These are phyloP conservation scores for Athalia cordata DNA, from an alignment of 2,888 invertebrate species.

Conservation along the genomic window DNA sequence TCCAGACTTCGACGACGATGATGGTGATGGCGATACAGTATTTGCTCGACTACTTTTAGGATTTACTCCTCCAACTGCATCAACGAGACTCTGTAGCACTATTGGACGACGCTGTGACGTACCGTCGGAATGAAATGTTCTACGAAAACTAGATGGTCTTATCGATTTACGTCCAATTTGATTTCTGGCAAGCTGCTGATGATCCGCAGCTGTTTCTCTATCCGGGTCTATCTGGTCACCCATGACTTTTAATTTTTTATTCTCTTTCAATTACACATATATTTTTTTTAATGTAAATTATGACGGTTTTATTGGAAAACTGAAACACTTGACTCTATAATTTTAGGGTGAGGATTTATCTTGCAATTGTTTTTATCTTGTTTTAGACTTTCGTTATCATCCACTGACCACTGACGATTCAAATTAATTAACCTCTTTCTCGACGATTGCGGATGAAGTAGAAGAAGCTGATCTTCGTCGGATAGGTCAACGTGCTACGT, in stretches of 20 bases:
- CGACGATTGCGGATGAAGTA: too few species aligned
- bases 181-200: slow-evolving; percentile 54
- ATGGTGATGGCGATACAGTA: slow-evolving; percentile 48
- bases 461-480: too few species aligned
- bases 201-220: slow-evolving; percentile 44
- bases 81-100: slow-evolving; percentile 70
- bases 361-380: too few species aligned
- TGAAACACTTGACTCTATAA: not conserved
- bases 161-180: slow-evolving; percentile 57
- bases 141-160: slow-evolving; percentile 52
- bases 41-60: slow-evolving; percentile 71
- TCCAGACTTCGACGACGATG: slow-evolving; percentile 46
- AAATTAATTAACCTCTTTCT: too few species aligned
- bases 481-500: too few species aligned
- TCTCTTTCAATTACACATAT: not conserved
- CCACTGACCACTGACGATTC: too few species aligned
- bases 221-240: slow-evolving; percentile 25
- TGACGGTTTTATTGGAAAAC: not conserved
- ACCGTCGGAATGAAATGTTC: slow-evolving; percentile 47
- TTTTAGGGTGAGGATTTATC: not conserved
- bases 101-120: slow-evolving; percentile 3
- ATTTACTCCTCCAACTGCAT: too few species aligned
- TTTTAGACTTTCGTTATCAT: too few species aligned
- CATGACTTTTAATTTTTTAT: slow-evolving; percentile 36
- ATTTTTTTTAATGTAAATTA: not conserved